Conservation (phyloP, 2,797 vertebrate species). For the Tenualosa ilisha region DNA sequence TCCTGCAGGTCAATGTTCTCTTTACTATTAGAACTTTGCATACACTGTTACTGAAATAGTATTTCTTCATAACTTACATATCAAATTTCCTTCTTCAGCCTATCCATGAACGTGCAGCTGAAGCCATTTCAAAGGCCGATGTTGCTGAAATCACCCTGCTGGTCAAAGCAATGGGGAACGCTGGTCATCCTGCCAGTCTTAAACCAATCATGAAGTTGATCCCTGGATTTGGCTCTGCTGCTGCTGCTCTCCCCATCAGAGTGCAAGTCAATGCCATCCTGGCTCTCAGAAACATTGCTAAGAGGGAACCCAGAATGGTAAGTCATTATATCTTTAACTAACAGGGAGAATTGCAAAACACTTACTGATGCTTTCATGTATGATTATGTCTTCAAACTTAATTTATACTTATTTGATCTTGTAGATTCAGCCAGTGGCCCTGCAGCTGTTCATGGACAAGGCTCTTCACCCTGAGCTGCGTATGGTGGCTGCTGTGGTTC, state of each 20-base stretch:
- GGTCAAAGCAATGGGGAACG: slow-evolving; percentile 78
- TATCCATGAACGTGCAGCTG: slow-evolving; percentile 60
- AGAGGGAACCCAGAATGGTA: slow-evolving; percentile 66
- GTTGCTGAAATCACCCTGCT: slow-evolving; percentile 55
- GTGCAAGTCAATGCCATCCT: slow-evolving; percentile 69
- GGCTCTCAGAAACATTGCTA: slow-evolving; percentile 76
- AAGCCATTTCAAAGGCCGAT: slow-evolving; percentile 58
- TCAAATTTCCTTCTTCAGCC: slow-evolving; percentile 60
- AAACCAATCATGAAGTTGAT: slow-evolving; percentile 78
- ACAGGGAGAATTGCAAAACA: too few relatives aligned
- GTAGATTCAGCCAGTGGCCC: slow-evolving; percentile 78
- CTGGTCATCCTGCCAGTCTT: slow-evolving; percentile 74
- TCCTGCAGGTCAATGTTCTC: slow-evolving; percentile 71
- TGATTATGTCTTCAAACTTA: too few relatives aligned
- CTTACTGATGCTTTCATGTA: too few relatives aligned
- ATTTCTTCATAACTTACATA: background rate
- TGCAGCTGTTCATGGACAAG: slow-evolving; percentile 78
- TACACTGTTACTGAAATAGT: too few relatives aligned
- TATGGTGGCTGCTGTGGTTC: slow-evolving; percentile 73
- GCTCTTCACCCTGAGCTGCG: slow-evolving; percentile 69
- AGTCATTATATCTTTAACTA: background rate
- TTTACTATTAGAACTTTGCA: background rate
- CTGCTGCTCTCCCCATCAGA: slow-evolving; percentile 57
- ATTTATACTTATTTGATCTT: slow-evolving; percentile 23
- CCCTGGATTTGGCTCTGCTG: slow-evolving; percentile 66